phyloP scores from a whole-genome alignment of 2,797 vertebrate species.

The Mormyrops attenuatus region DNA sequence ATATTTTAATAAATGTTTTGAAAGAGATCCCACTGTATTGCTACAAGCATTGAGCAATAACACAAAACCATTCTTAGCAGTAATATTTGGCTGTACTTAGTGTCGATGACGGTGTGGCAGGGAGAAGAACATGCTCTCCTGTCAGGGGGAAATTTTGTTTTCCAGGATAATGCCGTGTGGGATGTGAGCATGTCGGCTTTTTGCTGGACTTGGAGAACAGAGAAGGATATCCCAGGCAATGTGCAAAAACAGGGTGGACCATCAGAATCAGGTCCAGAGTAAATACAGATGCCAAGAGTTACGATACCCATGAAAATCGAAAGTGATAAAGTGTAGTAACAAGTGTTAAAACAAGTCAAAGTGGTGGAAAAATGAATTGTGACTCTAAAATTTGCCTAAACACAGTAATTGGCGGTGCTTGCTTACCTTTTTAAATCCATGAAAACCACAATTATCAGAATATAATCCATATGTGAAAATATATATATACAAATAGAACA shows the following conservation, averaged over 20 bases:
- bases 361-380: not conserved
- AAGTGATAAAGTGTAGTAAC: not conserved
- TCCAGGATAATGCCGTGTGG: not conserved
- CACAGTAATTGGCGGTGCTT: not conserved
- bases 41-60: not conserved
- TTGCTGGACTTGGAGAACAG: not conserved
- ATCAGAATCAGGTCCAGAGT: not conserved
- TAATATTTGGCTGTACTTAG: not conserved
- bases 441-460: not conserved
- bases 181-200: not conserved
- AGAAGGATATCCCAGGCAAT: not conserved
- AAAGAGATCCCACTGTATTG: not conserved
- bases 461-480: not conserved
- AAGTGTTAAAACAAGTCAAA: not conserved
- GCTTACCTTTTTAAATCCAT: not conserved
- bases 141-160: not conserved
- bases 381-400: not conserved
- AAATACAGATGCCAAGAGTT: conserved; percentile 2
- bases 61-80: not conserved
- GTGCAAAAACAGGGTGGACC: not conserved
- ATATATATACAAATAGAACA: not conserved
- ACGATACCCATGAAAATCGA: not conserved
- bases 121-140: not conserved
- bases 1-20: not conserved
- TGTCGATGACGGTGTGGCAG: not conserved